These are phyloP conservation scores for Eristalinus sepulchralis DNA, from an alignment of 2,888 invertebrate species.

Conservation along the genomic window DNA sequence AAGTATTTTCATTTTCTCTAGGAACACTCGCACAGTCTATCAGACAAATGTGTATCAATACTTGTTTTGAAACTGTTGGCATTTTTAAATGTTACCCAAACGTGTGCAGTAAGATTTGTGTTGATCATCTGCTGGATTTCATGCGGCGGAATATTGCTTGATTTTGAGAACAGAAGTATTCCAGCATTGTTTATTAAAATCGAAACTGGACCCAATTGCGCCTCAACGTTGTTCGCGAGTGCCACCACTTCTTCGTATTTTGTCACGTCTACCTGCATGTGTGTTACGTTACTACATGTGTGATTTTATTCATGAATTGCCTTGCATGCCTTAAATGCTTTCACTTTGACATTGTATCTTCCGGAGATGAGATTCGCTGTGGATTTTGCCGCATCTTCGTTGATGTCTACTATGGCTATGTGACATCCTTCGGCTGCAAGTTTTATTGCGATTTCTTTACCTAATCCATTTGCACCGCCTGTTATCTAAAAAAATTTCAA, in stretches of 20 bases:
- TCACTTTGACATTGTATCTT: conserved; percentile 73
- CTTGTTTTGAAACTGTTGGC: background rate
- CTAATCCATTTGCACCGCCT: conserved; percentile 80
- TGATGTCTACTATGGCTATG: conserved; percentile 76
- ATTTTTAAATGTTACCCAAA: conserved; percentile 76
- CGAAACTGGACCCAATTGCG: conserved; percentile 78
- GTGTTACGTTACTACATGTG: background rate
- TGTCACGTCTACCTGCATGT: conserved; percentile 75
- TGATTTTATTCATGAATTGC: background rate
- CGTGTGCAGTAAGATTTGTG: conserved; percentile 80
- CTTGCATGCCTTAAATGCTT: conserved; percentile 74
- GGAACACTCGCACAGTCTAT: conserved; percentile 78
- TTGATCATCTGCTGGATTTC: conserved; percentile 79
- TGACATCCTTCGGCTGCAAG: conserved; percentile 78
- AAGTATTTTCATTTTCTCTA: conserved; percentile 78
- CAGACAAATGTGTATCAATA: background rate
- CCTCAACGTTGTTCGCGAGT: conserved; percentile 73
- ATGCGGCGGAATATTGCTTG: conserved; percentile 72
- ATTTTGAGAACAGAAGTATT: conserved; percentile 73
- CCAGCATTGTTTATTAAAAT: conserved; percentile 81
- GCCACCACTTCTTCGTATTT: conserved; percentile 73
- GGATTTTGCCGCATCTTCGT: conserved; percentile 73
- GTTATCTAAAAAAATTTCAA: conserved; percentile 80
- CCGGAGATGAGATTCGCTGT: conserved; percentile 73
- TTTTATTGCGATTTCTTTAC: conserved; percentile 77